Evolutionary conservation across 1,140 invertebrate species (phyloP).

Genomic region (Chlorops oryzae): DNA sequence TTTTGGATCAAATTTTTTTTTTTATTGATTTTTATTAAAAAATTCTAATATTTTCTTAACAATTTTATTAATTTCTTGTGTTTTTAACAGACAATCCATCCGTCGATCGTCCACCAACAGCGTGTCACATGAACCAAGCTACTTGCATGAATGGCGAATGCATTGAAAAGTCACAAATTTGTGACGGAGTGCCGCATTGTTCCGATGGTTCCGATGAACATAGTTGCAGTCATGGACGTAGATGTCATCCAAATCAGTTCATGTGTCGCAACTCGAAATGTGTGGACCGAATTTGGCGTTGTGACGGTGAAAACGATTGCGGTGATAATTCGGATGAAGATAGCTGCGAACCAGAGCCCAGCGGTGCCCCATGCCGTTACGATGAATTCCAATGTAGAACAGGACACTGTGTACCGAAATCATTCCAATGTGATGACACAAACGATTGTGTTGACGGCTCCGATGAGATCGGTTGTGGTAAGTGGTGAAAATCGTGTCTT

Average conservation of each 20-base stretch:
- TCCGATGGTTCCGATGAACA: constrained; percentile 84
- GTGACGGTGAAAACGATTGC: constrained; percentile 87
- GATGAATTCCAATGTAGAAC: constrained; percentile 78
- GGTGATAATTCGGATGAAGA: constrained; percentile 80
- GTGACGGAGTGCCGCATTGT: constrained; percentile 77
- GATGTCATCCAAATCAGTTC: constrained; percentile 91
- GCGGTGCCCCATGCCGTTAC: constrained; percentile 65
- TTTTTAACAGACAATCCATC: constrained; percentile 42
- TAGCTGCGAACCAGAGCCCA: constrained; percentile 55
- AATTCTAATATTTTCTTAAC: neutral
- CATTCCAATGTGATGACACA: constrained; percentile 88
- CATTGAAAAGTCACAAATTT: constrained; percentile 73
- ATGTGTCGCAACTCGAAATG: constrained; percentile 82
- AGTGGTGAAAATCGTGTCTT: constrained; percentile 17
- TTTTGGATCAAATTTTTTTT: no score
- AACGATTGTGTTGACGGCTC: constrained; percentile 81
- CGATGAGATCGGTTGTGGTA: constrained; percentile 86
- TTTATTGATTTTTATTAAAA: neutral
- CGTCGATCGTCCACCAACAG: constrained; percentile 50
- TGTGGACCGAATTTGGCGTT: constrained; percentile 86
- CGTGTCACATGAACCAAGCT: constrained; percentile 72
- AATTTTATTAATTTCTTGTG: neutral
- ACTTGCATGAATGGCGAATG: constrained; percentile 89
- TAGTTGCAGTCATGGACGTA: constrained; percentile 70
- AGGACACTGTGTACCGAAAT: constrained; percentile 86